Conservation (phyloP, 2,888 invertebrate genomes). For the Danaus chrysippus region DNA sequence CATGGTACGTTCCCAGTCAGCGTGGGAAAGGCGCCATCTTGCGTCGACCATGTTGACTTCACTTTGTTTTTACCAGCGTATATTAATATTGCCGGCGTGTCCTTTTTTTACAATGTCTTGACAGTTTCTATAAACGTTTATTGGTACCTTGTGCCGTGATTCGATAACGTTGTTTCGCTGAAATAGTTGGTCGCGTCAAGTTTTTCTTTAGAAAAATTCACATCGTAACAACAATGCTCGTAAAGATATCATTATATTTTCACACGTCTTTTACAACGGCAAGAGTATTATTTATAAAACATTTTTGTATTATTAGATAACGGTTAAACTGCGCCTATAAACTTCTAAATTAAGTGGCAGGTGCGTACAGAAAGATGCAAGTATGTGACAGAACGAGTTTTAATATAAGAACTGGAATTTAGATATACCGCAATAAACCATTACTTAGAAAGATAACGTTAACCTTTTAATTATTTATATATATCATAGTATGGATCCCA, state of each 20-base stretch:
- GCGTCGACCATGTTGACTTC: conserved; percentile 51
- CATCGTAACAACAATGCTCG: too few species aligned
- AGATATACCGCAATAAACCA: background rate
- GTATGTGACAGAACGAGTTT: conserved; percentile 11
- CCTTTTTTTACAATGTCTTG: conserved; percentile 11
- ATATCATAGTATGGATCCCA: too few species aligned
- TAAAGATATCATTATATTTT: too few species aligned
- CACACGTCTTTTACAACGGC: too few species aligned
- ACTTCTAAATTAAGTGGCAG: conserved; percentile 11
- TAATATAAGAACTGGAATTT: conserved; percentile 15
- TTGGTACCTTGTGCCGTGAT: conserved; percentile 12
- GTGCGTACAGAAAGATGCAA: conserved; percentile 17
- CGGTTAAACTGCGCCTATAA: background rate
- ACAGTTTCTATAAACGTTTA: conserved; percentile 18
- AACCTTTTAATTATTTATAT: too few species aligned
- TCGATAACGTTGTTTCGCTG: background rate
- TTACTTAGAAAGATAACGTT: too few species aligned
- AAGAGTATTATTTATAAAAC: too few species aligned
- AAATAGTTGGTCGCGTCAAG: background rate
- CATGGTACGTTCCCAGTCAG: conserved; percentile 56
- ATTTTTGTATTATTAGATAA: conserved; percentile 1
- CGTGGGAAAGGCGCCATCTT: conserved; percentile 57
- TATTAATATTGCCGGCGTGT: conserved; percentile 39
- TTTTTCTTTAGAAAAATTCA: too few species aligned
- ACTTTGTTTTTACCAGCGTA: conserved; percentile 47